Evolutionary conservation across 2,797 vertebrate genomes (phyloP).

Genomic region (Apogon hyalosoma): DNA sequence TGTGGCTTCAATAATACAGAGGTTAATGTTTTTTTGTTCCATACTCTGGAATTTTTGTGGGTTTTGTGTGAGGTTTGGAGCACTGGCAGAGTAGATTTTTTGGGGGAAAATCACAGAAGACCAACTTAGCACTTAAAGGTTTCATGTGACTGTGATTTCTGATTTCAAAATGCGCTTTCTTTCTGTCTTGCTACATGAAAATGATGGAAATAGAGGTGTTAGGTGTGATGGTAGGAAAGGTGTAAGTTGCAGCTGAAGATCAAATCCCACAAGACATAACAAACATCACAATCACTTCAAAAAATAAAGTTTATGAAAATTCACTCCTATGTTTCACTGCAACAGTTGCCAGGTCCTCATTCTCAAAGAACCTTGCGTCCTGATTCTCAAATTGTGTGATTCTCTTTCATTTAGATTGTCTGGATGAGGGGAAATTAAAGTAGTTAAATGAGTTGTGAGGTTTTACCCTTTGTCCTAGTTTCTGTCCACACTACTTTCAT

Average conservation of each 20-base stretch:
- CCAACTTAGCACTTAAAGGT: conserved; percentile 17
- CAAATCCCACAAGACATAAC: conserved; percentile 24
- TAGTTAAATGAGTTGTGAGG: too few species aligned
- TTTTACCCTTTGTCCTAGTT: too few species aligned
- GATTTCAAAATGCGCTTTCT: conserved; percentile 32
- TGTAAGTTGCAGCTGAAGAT: conserved; percentile 35
- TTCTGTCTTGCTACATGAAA: conserved; percentile 41
- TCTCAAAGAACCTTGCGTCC: too few species aligned
- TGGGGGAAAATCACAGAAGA: conserved; percentile 55
- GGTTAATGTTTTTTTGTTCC: conserved; percentile 50
- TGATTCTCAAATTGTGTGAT: too few species aligned
- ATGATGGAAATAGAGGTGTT: conserved; percentile 59
- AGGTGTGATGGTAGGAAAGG: conserved; percentile 46
- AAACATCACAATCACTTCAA: not conserved
- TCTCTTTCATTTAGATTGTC: too few species aligned
- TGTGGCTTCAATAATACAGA: conserved; percentile 60
- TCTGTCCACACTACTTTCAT: too few species aligned
- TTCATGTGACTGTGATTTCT: conserved; percentile 56
- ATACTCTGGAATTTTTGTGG: conserved; percentile 74
- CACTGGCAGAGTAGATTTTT: conserved; percentile 46
- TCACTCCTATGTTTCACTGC: too few species aligned
- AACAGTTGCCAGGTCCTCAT: too few species aligned
- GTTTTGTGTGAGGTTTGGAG: conserved; percentile 62
- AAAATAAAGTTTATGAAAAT: too few species aligned
- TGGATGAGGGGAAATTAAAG: too few species aligned